Evolutionary conservation across 2,888 invertebrate genomes (phyloP), one percentile per base, ranked within the genome.

Genomic region (Polydrusus tereticollis): DNA sequence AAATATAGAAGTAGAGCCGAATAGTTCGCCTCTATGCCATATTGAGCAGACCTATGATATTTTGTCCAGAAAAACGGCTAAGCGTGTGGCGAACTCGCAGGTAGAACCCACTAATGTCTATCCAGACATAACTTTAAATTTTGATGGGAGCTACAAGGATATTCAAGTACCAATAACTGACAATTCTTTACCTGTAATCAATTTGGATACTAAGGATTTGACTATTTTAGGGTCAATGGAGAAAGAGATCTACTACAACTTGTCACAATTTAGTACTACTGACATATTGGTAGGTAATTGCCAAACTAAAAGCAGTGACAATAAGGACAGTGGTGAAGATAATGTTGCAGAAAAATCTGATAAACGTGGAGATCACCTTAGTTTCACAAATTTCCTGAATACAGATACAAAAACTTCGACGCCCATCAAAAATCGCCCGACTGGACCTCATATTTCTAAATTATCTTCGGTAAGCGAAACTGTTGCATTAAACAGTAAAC

Each of bases 141-240:
- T n/a, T n/a, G n/a, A n/a, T n/a, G n/a, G n/a, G n/a, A n/a, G n/a
- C n/a, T n/a, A n/a, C n/a, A n/a, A n/a, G n/a, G n/a, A 50, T 50
- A 10, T 6, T 50, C 23, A 26, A 1, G 26, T 14, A 14, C n/a
- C 10, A 4, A 16, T 0, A 14, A 3, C 29, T 8, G 29, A 55
- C 5, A 29, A 8, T 26, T 16, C 52, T 1, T 16, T 55, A 10
- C 29, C 52, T 3, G 23, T 45, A 36, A 21, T 67, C 0, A 29
- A 67, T 23, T 23, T 67, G 36, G 59, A 67, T 7, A 59, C 67
- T 5, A 59, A 58, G 20, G 67, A 67, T 26, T 33, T 66, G 8
- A 23, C 45, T 1, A 43, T 36, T 29, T 10, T 67, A 16, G 67
- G 67, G 14, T 12, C 36, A 14, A 6, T 47, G 6, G 67, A 59